A percentile compares a stretch with the other conserved stretches of the same genome.
phyloP scores from a whole-genome alignment of 2,888 invertebrate genomes.

The Invenusta paracnida region DNA sequence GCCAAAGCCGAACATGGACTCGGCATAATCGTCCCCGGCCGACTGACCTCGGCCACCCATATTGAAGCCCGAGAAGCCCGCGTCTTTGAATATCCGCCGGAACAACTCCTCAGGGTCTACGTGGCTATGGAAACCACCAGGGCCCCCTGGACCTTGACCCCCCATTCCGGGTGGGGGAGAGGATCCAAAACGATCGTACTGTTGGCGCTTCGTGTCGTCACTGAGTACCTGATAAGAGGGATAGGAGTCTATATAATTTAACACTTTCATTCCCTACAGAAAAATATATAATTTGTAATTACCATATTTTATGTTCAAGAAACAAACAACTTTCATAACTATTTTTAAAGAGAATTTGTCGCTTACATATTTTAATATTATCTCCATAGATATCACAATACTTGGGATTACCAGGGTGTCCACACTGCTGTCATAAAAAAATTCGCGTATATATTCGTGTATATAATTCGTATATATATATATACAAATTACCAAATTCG shows the following conservation, averaged over 20 bases:
- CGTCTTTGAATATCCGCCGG: slow-evolving; percentile 76
- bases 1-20: slow-evolving; percentile 82
- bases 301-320: too few species aligned
- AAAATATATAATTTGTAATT: too few species aligned
- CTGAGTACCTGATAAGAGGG: slow-evolving; percentile 74
- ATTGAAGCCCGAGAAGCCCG: slow-evolving; percentile 66
- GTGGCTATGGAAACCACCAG: slow-evolving; percentile 70
- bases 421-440: too few species aligned
- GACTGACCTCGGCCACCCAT: slow-evolving; percentile 57
- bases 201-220: slow-evolving; percentile 81
- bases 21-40: slow-evolving; percentile 76
- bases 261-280: slow-evolving; percentile 45
- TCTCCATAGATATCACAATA: too few species aligned
- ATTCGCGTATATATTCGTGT: too few species aligned
- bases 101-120: slow-evolving; percentile 94
- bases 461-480: too few species aligned
- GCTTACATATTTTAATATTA: too few species aligned
- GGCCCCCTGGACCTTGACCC: too few species aligned
- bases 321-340: too few species aligned
- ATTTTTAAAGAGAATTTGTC: too few species aligned
- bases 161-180: slow-evolving; percentile 41
- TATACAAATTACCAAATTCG: too few species aligned
- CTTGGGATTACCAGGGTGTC: too few species aligned
- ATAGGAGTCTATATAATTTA: slow-evolving; percentile 45
- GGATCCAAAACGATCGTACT: slow-evolving; percentile 83